Base-by-base conservation (phyloP, 2,113 vertebrate species). In the Anolis sagrei region DNA sequence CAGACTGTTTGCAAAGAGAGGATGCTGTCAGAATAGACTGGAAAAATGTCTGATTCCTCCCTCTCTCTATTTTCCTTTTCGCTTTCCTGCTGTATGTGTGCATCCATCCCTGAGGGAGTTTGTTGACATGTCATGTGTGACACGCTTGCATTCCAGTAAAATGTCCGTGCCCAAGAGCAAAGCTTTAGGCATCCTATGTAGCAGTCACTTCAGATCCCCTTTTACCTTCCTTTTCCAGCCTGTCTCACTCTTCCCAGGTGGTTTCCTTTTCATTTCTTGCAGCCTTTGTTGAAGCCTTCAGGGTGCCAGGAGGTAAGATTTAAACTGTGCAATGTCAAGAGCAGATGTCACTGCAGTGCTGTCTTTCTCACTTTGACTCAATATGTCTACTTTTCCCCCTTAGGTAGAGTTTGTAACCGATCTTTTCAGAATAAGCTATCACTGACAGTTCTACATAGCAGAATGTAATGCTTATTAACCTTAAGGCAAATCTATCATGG, bases 191-290 rank as follows among this genome's bases (percentile, higher is more conserved):
- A 39, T 4, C 10, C 19, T 44, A 23, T 66, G n/a, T 54, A 75
- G 77, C 25, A 86, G 32, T 86, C 86, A 36, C 83, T 91, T 90
- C 77, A 87, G 25, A 79, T 88, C 69, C 75, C 76, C 89, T 83
- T 93, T 85, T 91, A 0, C 87, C 83, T 89, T 89, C n/a, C 62
- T 68, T 73, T 91, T 91, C 88, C 69, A 84, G 79, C 58, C 44
- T 48, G 27, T 89, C 90, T 92, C 75, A 90, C 82, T 62, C 77
- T 90, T 92, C 90, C 85, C 87, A 89, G 86, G 64, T 93, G 91
- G 87, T 79, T 92, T 91, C 75, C 68, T 86, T 88, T 79, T 90
- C 91, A 85, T 83, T 89, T 87, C 76, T 88, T 87, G 82, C 89
- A 80, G 92, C 90, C 89, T 93, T 87, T 89, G 81, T 27, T 85